Evolutionary conservation across 2,888 invertebrate genomes (phyloP).

Genomic region (Orchestes rusci): DNA sequence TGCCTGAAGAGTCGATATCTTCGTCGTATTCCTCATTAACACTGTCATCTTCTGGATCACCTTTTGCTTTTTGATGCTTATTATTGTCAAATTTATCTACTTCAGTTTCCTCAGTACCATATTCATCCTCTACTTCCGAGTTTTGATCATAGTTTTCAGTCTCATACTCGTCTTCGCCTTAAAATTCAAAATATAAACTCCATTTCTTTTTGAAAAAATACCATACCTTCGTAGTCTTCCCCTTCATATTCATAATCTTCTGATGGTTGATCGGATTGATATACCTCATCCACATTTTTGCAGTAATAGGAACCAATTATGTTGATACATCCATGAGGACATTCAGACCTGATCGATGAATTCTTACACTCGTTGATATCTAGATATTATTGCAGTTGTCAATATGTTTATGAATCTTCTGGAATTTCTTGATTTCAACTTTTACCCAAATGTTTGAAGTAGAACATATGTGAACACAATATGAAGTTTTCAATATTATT

Average conservation of each 20-base stretch:
- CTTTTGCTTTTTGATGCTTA: too few species aligned
- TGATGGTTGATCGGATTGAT: constrained; percentile 26
- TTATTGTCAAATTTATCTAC: too few species aligned
- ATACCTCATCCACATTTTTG: constrained; percentile 7
- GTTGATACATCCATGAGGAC: constrained; percentile 54
- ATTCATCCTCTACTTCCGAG: neutral
- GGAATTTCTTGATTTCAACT: too few species aligned
- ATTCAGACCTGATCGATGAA: constrained; percentile 38
- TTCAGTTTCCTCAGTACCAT: neutral
- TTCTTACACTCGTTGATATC: constrained; percentile 61
- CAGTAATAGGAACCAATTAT: constrained; percentile 56
- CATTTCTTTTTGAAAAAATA: too few species aligned
- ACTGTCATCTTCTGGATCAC: neutral
- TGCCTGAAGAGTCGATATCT: too few species aligned
- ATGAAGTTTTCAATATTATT: too few species aligned
- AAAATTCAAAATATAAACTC: neutral
- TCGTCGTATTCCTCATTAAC: too few species aligned
- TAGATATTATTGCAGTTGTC: too few species aligned
- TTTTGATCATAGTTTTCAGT: constrained; percentile 9
- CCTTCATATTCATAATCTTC: constrained; percentile 24
- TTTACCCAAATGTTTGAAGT: too few species aligned
- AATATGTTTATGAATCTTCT: too few species aligned
- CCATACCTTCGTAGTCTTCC: constrained; percentile 25
- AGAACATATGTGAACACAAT: too few species aligned
- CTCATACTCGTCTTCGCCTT: constrained; percentile 25